Base-by-base conservation (phyloP, 1,140 invertebrate species). In the Elymnias hypermnestra region DNA sequence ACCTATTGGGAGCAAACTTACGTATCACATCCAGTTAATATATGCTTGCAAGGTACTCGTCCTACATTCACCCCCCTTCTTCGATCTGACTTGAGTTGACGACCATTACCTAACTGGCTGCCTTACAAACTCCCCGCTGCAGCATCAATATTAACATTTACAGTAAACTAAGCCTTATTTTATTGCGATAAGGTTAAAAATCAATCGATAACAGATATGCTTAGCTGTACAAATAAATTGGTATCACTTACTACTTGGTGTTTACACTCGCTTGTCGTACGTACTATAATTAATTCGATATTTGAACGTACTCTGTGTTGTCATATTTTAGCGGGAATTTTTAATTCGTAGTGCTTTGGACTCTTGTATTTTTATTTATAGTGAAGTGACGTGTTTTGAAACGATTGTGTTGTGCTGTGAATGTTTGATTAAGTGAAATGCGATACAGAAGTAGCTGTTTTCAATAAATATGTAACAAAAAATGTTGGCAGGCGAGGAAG, bases 51-150 rank as follows among this genome's bases (percentile, higher is more conserved):
- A 50, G 42, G 53, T 47, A 59, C 53, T 72, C 67, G 75, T 68
- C 75, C 75, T 74, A 79, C 75, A 83, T 83, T 75, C 58, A 75
- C 72, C 75, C 72, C 69, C 66, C 74, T 79, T 72, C 72, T 72
- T 71, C 69, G 65, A 72, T 70, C 71, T 62, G 70, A 65, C 64
- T 63, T 72, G 29, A 33, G 29, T 15, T 33, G 72, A 71, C 68
- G 53, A 64, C 64, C 69, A 78, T 81, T 83, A 78, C 72, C 74
- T 75, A 76, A 81, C 72, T 62, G 62, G 61, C 72, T 61, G 76
- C 51, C 63, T 62, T 65, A 72, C 78, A 69, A 66, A 76, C 76
- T 73, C 67, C 62, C 42, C 68, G 60, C 51, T 57, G 57, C 58
- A 53, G 59, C 51, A 42, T 50, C 55, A 53, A 53, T 41, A 46